Evolutionary conservation across 1,140 invertebrate genomes (phyloP).

Genomic region (Trinorchestia longiramus): DNA sequence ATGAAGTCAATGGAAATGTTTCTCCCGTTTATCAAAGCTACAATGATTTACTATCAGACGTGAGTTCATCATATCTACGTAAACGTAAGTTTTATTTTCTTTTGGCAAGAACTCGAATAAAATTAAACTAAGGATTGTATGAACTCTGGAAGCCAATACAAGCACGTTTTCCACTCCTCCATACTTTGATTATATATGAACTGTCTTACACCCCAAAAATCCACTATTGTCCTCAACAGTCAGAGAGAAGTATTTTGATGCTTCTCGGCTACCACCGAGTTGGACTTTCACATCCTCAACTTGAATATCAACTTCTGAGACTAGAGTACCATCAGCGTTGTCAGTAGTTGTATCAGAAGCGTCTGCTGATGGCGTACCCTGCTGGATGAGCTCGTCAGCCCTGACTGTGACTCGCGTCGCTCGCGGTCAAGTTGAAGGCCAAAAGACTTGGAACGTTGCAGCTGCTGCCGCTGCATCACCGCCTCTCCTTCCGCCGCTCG

Average conservation of each 20-base stretch:
- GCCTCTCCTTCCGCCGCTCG: constrained; percentile 13
- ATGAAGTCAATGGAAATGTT: neutral
- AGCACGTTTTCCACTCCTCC: neutral
- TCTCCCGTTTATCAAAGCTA: neutral
- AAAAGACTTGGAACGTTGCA: neutral
- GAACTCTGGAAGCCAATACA: neutral
- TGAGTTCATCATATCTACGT: too few species aligned
- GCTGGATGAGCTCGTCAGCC: neutral
- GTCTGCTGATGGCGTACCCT: neutral
- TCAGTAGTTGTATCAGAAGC: neutral
- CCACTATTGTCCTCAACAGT: neutral
- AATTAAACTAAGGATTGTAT: neutral
- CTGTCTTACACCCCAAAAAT: neutral
- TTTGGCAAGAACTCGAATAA: neutral
- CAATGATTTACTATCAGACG: neutral
- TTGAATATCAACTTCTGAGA: neutral
- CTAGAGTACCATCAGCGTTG: neutral
- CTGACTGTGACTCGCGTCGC: constrained; percentile 14
- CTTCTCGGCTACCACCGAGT: neutral
- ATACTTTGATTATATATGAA: neutral
- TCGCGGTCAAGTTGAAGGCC: constrained; percentile 50
- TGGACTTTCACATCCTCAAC: neutral
- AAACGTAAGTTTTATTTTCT: neutral
- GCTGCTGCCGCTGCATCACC: neutral
- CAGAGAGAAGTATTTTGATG: neutral